Evolutionary conservation across 2,113 vertebrate species (phyloP).

Genomic region (Dendropsophus ebraccatus): DNA sequence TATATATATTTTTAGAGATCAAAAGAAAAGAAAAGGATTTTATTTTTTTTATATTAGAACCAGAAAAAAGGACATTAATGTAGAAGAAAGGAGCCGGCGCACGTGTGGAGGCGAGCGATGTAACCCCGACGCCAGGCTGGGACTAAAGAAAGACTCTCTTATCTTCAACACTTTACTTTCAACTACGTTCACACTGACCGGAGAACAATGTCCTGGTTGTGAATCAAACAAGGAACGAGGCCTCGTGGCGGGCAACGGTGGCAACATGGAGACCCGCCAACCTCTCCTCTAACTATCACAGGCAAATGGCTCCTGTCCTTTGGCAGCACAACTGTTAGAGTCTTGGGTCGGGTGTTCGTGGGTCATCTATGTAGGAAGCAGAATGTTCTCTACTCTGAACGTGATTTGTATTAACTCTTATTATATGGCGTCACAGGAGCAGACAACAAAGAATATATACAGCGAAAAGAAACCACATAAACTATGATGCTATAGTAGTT

Average conservation of each 20-base stretch:
- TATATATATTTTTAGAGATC: slow-evolving; percentile 23
- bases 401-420: neutral
- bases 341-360: neutral
- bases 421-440: neutral
- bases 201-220: slow-evolving; percentile 19
- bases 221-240: neutral
- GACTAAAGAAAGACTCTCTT: neutral
- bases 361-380: neutral
- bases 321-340: neutral
- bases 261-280: neutral
- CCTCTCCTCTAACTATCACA: neutral
- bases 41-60: too few species aligned
- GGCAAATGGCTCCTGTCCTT: neutral
- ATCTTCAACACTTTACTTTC: slow-evolving; percentile 32
- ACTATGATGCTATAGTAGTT: too few species aligned
- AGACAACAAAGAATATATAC: neutral
- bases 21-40: slow-evolving; percentile 61
- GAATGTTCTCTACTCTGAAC: neutral
- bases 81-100: slow-evolving; percentile 1
- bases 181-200: slow-evolving; percentile 7
- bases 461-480: too few species aligned
- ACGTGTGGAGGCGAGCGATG: neutral
- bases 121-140: neutral
- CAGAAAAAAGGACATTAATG: slow-evolving; percentile 26
- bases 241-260: neutral